These are phyloP conservation scores for Peromyscus maniculatus DNA, from an alignment of 2,113 vertebrate genomes.

Conservation along the genomic window DNA sequence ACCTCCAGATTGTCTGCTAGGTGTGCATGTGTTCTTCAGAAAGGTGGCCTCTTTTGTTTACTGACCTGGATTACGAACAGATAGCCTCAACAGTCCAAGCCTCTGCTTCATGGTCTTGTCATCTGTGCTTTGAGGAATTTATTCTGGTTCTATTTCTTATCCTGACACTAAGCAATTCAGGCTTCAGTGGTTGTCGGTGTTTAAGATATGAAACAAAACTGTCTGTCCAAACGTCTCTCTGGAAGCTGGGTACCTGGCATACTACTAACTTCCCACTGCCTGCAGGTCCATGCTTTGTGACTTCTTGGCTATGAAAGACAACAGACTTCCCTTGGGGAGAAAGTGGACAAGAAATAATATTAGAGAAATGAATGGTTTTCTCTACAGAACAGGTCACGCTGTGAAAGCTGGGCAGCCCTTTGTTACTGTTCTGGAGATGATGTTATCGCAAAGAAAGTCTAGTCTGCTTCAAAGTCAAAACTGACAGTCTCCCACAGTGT, in stretches of 20 bases:
- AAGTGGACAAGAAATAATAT: background rate
- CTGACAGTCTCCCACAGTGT: background rate
- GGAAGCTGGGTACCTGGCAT: background rate
- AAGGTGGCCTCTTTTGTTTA: slow-evolving; percentile 57
- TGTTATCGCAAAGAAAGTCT: background rate
- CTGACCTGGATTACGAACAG: slow-evolving; percentile 29
- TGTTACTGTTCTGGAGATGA: background rate
- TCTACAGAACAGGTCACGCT: background rate
- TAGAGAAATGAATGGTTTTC: background rate
- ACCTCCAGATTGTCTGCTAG: background rate
- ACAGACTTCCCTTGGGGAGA: background rate
- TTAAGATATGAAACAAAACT: slow-evolving; percentile 57
- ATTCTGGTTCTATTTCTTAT: slow-evolving; percentile 63
- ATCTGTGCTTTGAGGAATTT: slow-evolving; percentile 64
- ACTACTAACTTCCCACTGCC: background rate
- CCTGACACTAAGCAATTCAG: slow-evolving; percentile 38
- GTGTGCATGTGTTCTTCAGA: slow-evolving; percentile 9
- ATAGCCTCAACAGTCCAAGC: slow-evolving; percentile 29
- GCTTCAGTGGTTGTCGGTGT: slow-evolving; percentile 18
- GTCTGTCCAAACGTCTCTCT: background rate
- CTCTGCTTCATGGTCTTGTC: slow-evolving; percentile 68
- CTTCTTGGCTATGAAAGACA: background rate
- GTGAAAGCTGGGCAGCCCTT: background rate
- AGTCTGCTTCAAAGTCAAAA: slow-evolving; percentile 36
- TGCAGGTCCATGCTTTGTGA: background rate